Evolutionary conservation across 2,113 vertebrate genomes (phyloP), one percentile per base, ranked within the genome.

Genomic region (Otocyon megalotis): DNA sequence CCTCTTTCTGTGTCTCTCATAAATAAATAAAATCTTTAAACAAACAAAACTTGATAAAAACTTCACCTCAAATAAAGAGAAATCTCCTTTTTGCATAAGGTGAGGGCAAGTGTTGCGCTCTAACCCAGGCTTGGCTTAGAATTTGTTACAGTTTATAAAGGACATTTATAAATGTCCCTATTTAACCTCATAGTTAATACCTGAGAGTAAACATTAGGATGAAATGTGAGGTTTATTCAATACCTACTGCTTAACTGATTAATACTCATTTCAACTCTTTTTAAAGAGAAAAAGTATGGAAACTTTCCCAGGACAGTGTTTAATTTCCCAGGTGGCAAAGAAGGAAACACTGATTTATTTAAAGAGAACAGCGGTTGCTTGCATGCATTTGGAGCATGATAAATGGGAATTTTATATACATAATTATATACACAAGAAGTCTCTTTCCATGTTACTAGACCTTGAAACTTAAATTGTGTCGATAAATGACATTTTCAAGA

Each of bases 261-360:
- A 87, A 97, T 63, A 58, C 32, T 19, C 43, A 90, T 72, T 87
- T 24, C 77, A 90, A 83, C 12, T 63, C 74, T 84, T 93, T 94
- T 92, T 71, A 71, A 86, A 92, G 86, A 94, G 67, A 86, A 88
- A 88, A 91, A 17, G 67, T 77, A 96, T 90, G 92, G 90, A 88
- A 92, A 92, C 53, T 81, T 96, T 86, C 87, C 88, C 69, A 92
- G 90, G 89, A 81, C 19, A 76, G 24, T 76, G 80, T 88, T 94
- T 96, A 90, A 96, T 88, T 84, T 96, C 83, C 96, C 90, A 58
- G 22, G 69, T 0, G 8, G 79, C 79, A 89, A 63, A 88, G 53
- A 90, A 93, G 63, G 43, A 95, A 96, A 87, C 20, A 37, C 54
- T 77, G 76, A 96, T 97, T 97, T 94, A 95, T 93, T 96, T 97